Conservation (phyloP, 2,113 vertebrate species). For the Neogale vison region DNA sequence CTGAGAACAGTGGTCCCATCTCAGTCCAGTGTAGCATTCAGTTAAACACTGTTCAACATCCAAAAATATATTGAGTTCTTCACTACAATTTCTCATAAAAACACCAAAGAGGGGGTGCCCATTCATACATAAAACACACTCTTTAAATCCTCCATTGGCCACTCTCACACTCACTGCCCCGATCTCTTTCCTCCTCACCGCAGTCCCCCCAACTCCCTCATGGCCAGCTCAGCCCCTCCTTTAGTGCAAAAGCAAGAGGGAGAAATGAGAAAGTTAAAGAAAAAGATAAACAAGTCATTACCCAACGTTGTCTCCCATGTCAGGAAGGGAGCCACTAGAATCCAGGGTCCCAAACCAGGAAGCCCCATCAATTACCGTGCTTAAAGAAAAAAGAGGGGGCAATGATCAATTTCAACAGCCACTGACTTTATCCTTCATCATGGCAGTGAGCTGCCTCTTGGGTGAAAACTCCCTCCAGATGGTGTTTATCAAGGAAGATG, state of each 20-base stretch:
- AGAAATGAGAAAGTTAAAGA: not conserved
- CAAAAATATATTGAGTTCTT: not conserved
- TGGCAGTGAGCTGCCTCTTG: not conserved
- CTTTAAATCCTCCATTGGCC: not conserved
- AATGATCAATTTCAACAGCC: not conserved
- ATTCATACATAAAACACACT: not conserved
- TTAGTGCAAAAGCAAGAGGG: not conserved
- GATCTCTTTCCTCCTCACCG: not conserved
- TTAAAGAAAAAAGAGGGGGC: not conserved
- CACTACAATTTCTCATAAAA: not conserved
- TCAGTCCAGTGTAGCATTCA: not conserved
- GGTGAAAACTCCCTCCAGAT: not conserved
- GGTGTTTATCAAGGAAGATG: constrained; percentile 37
- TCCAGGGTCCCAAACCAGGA: not conserved
- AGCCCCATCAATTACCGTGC: not conserved
- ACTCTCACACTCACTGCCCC: not conserved
- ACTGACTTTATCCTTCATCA: not conserved
- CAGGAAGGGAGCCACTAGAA: not conserved
- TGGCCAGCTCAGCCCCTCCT: not conserved
- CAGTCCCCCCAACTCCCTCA: not conserved
- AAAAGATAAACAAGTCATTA: not conserved
- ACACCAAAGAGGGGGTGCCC: not conserved
- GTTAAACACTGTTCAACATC: not conserved
- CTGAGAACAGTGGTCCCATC: not conserved
- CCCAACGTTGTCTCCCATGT: not conserved